Percentiles rank a stretch among this genome's conserved stretches.
Conservation (phyloP, 2,113 vertebrate species). For the Caloenas nicobarica region DNA sequence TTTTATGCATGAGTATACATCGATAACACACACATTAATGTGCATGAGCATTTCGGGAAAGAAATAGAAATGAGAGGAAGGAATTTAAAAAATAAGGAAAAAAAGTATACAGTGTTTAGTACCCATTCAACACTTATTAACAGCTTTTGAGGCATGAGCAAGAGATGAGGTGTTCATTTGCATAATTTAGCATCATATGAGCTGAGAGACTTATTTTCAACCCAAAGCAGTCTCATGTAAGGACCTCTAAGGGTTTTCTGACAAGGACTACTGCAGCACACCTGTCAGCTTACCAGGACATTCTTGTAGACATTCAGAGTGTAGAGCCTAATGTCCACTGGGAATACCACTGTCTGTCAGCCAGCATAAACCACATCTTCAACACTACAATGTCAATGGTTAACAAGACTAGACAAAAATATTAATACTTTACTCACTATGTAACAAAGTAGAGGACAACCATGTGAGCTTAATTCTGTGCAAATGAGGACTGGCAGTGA, state of each 20-base stretch:
- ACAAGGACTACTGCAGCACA: neutral
- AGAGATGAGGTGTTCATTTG: neutral
- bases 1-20: neutral
- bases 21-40: neutral
- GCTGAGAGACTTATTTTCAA: neutral
- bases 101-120: neutral
- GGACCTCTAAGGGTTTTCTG: neutral
- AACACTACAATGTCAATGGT: neutral
- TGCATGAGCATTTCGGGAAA: neutral
- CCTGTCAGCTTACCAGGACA: neutral
- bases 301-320: neutral
- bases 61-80: neutral
- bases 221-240: neutral
- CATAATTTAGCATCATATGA: neutral
- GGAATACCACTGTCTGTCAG: neutral
- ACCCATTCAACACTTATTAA: neutral
- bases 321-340: accelerated
- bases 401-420: neutral
- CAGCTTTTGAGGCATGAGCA: neutral
- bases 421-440: neutral
- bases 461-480: neutral
- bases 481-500: neutral
- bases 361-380: neutral
- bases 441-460: neutral
- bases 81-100: neutral